Evolutionary conservation across 2,797 vertebrate genomes (phyloP), one percentile per base, ranked within the genome.

Genomic region (Microctenopoma lineatum): DNA sequence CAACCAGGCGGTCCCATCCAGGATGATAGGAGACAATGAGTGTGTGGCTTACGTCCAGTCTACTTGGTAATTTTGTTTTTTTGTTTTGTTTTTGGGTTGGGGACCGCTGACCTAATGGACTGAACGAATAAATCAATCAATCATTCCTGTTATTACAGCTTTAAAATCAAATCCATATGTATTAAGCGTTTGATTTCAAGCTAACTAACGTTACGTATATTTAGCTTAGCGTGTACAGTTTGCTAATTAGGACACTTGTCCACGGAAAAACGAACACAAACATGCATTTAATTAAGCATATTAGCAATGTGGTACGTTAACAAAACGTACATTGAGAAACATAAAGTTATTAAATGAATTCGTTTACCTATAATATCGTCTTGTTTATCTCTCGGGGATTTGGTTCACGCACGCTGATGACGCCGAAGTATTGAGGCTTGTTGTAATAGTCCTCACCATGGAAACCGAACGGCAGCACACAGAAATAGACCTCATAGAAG

Each of bases 401-500:
- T 72, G 38, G 39, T 42, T 63, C 50, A 74, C 64, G 83, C 87
- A 79, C 57, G 42, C 29, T 69, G 86, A 91, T 90, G 92, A 93
- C 90, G 89, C 85, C n/a, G 2, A 12, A 15, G 32, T 27, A 51
- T 57, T 82, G 51, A 80, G 80, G 68, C 82, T 79, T 78, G 81
- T 81, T 80, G 68, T 5, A 58, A 36, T 42, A 52, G 36, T 13
- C 75, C 0, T 92, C 87, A 80, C 92, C 87, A 90, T 92, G 79
- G 85, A 77, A 93, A 94, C 92, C 59, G 14, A 4, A 70, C 73
- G 71, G 32, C 16, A 46, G 53, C 71, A 26, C 75, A 66, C 7
- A 83, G 77, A 84, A 14, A 47, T 60, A 58, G 4, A 80, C 0
- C 2, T 0, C 3, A 55, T n/a, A 75, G 83, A 79, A 45, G 10